phyloP scores from a whole-genome alignment of 2,113 vertebrate genomes.

The Ciconia boyciana region DNA sequence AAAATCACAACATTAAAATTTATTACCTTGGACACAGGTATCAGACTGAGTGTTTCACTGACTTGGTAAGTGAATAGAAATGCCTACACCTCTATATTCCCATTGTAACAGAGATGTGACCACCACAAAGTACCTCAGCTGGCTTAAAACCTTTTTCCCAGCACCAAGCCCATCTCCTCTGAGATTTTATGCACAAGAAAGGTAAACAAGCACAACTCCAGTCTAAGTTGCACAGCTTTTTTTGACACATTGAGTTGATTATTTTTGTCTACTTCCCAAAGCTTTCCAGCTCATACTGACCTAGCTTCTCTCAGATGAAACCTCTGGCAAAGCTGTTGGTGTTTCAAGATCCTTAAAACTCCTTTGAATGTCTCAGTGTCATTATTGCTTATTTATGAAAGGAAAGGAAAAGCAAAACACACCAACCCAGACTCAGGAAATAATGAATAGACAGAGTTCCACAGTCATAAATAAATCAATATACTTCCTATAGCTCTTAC shows the following conservation, averaged over 20 bases:
- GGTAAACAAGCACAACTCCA: background rate
- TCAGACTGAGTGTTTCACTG: background rate
- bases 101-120: background rate
- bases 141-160: background rate
- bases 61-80: background rate
- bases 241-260: slow-evolving; percentile 1
- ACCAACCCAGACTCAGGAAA: background rate
- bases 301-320: background rate
- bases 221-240: background rate
- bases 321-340: background rate
- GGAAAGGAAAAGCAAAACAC: slow-evolving; percentile 20
- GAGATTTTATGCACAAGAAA: background rate
- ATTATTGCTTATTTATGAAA: slow-evolving; percentile 18
- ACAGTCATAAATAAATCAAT: slow-evolving; percentile 59
- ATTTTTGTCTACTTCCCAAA: slow-evolving; percentile 16
- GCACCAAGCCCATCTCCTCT: background rate
- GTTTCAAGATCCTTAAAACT: slow-evolving; percentile 42
- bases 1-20: background rate
- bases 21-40: background rate
- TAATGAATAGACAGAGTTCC: slow-evolving; percentile 34
- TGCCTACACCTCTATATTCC: background rate
- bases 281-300: slow-evolving; percentile 9
- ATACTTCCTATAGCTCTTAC: slow-evolving; percentile 44
- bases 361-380: slow-evolving; percentile 13
- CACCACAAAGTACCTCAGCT: background rate